Percentiles rank a stretch among this genome's conserved stretches.
These are phyloP conservation scores for Ardeotis arabs DNA, from an alignment of 2,113 vertebrate species.

Conservation along the genomic window DNA sequence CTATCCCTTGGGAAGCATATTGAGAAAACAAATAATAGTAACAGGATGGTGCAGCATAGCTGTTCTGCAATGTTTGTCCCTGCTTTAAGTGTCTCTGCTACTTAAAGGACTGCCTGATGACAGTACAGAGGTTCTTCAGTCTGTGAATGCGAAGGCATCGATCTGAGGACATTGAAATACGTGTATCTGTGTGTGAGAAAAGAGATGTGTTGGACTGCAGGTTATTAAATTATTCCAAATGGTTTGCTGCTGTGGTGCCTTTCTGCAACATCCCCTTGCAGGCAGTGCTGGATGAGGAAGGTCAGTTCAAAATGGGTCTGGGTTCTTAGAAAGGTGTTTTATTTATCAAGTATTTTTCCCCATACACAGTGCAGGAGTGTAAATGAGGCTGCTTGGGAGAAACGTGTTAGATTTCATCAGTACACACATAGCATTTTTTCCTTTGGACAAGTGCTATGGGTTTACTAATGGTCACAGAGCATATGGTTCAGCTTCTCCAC, in stretches of 20 bases:
- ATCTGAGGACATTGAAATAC: not conserved
- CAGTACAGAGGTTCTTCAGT: not conserved
- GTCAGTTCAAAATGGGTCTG: not conserved
- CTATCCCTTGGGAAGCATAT: conserved; percentile 9
- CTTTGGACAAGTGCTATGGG: not conserved
- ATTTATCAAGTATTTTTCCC: not conserved
- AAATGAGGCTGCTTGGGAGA: conserved; percentile 7
- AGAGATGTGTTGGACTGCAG: not conserved
- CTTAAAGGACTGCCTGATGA: not conserved
- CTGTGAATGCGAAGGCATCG: not conserved
- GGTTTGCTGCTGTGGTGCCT: not conserved
- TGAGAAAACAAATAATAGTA: conserved; percentile 48
- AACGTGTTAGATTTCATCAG: not conserved
- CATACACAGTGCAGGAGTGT: not conserved
- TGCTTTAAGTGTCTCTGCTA: conserved; percentile 18
- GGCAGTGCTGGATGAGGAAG: not conserved
- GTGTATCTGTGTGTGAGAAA: not conserved
- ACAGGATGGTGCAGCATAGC: not conserved
- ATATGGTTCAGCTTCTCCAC: conserved; percentile 8
- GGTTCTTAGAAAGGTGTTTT: not conserved
- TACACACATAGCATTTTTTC: not conserved
- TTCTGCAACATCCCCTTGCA: not conserved
- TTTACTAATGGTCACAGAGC: conserved; percentile 3
- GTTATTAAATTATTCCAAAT: conserved; percentile 11
- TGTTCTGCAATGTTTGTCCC: not conserved